Percentiles rank a stretch among this genome's conserved stretches.
These are phyloP conservation scores for Charaxes varanes DNA, from an alignment of 1,140 invertebrate genomes.

Conservation along the genomic window DNA sequence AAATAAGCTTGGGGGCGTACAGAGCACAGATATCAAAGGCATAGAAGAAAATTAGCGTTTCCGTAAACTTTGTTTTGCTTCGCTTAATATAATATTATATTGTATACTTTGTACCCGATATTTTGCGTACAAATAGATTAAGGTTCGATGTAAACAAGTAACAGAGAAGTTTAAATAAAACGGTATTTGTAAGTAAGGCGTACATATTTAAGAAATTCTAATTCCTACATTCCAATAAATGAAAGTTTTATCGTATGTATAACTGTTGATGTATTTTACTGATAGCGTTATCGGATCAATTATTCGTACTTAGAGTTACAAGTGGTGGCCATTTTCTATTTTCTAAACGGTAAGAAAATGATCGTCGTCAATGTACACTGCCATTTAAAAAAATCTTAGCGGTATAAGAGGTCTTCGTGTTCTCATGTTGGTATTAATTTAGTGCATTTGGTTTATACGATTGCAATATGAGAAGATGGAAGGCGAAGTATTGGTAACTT, in stretches of 20 bases:
- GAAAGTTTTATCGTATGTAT: slow-evolving; percentile 16
- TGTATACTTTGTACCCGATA: slow-evolving; percentile 16
- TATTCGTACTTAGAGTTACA: slow-evolving; percentile 59
- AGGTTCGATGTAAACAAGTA: slow-evolving; percentile 13
- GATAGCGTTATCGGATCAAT: slow-evolving; percentile 54
- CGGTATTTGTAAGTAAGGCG: slow-evolving; percentile 11
- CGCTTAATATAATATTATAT: slow-evolving; percentile 6
- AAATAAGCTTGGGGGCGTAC: too few relatives aligned
- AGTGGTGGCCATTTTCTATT: slow-evolving; percentile 7
- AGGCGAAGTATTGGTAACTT: slow-evolving; percentile 15
- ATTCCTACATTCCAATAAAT: slow-evolving; percentile 45
- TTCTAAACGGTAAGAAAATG: slow-evolving; percentile 5
- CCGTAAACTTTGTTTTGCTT: too few relatives aligned
- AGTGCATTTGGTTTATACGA: not conserved
- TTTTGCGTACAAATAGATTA: slow-evolving; percentile 32
- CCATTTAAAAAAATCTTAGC: slow-evolving; percentile 21
- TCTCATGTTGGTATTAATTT: slow-evolving; percentile 8
- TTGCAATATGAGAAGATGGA: slow-evolving; percentile 20
- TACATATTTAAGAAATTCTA: slow-evolving; percentile 24
- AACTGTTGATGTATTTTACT: slow-evolving; percentile 33
- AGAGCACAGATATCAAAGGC: too few relatives aligned
- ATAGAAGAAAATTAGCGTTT: slow-evolving; percentile 37
- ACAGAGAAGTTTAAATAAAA: slow-evolving; percentile 10
- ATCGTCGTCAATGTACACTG: slow-evolving; percentile 23
- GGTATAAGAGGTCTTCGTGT: not conserved